Evolutionary conservation across 1,140 invertebrate genomes (phyloP), one percentile per base, ranked within the genome.

Genomic region (Papilio polyxenes): DNA sequence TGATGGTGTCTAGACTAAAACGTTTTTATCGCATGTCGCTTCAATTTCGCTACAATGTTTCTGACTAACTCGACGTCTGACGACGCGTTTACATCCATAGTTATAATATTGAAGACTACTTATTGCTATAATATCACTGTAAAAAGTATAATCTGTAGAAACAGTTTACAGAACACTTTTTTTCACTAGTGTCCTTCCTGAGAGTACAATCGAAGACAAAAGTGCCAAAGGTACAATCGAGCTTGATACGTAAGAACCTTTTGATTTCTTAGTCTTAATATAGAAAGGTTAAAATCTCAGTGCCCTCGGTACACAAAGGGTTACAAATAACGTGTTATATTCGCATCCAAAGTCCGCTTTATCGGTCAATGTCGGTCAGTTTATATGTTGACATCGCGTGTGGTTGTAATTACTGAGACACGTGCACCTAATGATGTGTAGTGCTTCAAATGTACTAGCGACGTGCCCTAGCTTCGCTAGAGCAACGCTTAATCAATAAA

Each of bases 321-420:
- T 72, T 31, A 72, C 31, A 72, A 72, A 72, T 40, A 72, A 72
- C 65, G 31, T 72, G 65, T 72, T 31, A 15, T 40, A 72, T 72
- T 72, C 10, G 10, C 23, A 23, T 65, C 11, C 65, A 72, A 72
- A 72, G 65, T 72, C 65, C 65, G 65, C 37, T 72, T 72, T 72
- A 23, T 72, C 31, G 31, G 65, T 72, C 65, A 72, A 72, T 72
- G 65, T 72, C 65, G 31, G 65, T 31, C 65, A 13, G 65, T 72
- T 72, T 5, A 37, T 31, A 37, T 15, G 31, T 65, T 31, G 9
- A 59, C 56, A 59, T 1, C 9, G 5, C n/a, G 65, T 10, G n/a
- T 37, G 65, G 15, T 11, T 15, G 20, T 65, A 23, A 37, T 72
- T 72, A 72, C 13, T 37, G 65, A 13, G 65, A 37, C 62, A 31